Evolutionary conservation across 2,113 vertebrate genomes (phyloP).

Genomic region (Hucho hucho): DNA sequence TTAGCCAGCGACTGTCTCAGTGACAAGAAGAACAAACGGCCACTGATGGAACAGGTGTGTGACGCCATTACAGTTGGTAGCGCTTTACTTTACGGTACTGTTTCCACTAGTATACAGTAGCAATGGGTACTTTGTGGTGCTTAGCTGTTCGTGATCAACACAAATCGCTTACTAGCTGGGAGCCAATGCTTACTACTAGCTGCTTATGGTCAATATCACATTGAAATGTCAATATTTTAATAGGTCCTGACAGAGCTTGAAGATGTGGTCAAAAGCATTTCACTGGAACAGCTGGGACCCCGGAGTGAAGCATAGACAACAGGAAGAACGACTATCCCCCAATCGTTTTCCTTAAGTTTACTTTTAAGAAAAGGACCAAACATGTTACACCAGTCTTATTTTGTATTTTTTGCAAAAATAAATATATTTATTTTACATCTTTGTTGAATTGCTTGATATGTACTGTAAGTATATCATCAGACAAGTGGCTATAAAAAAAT

Average conservation of each 20-base stretch:
- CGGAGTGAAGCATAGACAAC: neutral
- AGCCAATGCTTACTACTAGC: neutral
- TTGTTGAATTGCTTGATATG: no score
- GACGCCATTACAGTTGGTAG: conserved; percentile 9
- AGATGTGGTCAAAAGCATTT: conserved; percentile 50
- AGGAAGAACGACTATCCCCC: neutral
- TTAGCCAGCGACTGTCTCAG: conserved; percentile 83
- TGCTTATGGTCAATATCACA: neutral
- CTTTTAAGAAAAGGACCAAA: neutral
- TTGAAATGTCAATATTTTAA: conserved; percentile 10
- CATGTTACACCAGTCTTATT: neutral
- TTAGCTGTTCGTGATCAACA: neutral
- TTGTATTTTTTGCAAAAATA: conserved; percentile 9
- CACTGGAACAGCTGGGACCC: neutral
- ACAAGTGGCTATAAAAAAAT: no score
- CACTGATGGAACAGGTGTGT: conserved; percentile 82
- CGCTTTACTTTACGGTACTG: neutral
- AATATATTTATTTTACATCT: conserved; percentile 68
- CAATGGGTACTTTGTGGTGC: no score
- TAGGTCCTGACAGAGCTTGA: conserved; percentile 65
- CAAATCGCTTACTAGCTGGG: no score
- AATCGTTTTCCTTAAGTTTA: neutral
- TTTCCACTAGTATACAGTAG: no score
- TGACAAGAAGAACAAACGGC: conserved; percentile 86
- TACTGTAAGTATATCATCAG: no score